Base-by-base conservation (phyloP, 2,797 vertebrate genomes). In the Garrulus glandarius region DNA sequence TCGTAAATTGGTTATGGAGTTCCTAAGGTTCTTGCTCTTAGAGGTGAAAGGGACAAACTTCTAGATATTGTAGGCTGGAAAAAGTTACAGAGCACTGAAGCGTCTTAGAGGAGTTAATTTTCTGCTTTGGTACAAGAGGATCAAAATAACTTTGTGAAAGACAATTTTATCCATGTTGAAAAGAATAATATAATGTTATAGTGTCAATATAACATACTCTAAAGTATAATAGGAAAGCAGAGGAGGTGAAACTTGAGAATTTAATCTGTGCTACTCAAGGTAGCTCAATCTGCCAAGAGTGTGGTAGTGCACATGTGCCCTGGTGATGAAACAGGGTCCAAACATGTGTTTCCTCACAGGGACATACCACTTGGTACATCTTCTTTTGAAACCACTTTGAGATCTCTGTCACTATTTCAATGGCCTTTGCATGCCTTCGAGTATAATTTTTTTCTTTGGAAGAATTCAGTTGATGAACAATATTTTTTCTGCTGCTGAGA, bases 241-340 rank as follows among this genome's bases (percentile, higher is more conserved):
- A 41, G 55, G 32, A 61, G 41, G 47, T 55, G 55, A 49, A 47
- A 61, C 55, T 55, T 32, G 41, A 41, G 61, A 47, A 43, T 88
- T 68, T 55, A 3, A 27, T 32, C 41, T 59, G 76, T 65, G 44
- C 20, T 29, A 39, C 20, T 36, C 34, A 41, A 53, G 77, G 61
- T 41, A 81, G 39, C 39, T 74, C 30, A 47, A 1, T 50, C 50
- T 71, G 70, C 71, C 53, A 59, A 6, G 32, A 29, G 8, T 20
- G 32, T 2, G 11, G 36, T 15, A 12, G 43, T 13, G 32, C 17
- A 39, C 11, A 8, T 1, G 0, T 52, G n/a, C 16, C 34, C 46
- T 11, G 9, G 23, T 2, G 19, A n/a, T 43, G 64, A 44, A 67
- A 70, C 17, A 22, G 20, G 9, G 15, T 46, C 39, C 32, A 43